These are phyloP conservation scores for Leiothrix lutea DNA, from an alignment of 2,113 vertebrate genomes.

Conservation along the genomic window DNA sequence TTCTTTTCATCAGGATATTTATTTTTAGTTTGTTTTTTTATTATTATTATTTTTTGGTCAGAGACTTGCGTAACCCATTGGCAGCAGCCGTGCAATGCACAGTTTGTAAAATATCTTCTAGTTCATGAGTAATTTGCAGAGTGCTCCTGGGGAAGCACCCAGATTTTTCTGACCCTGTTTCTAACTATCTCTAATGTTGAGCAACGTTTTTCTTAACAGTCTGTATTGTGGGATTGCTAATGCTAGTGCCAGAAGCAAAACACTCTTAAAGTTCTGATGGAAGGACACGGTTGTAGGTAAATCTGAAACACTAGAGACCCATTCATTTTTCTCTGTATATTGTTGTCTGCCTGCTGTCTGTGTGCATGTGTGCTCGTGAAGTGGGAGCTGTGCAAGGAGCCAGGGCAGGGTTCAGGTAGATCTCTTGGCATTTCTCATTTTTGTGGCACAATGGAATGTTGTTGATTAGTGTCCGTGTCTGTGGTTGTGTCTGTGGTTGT, in stretches of 20 bases:
- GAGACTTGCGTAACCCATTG: background rate
- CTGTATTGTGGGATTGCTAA: conserved; percentile 70
- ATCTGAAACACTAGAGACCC: conserved; percentile 66
- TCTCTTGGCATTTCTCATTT: conserved; percentile 39
- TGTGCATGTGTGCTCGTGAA: conserved; percentile 66
- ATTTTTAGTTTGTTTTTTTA: background rate
- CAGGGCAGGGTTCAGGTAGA: background rate
- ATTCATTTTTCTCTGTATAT: conserved; percentile 50
- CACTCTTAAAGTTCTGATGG: conserved; percentile 70
- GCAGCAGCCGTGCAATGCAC: background rate
- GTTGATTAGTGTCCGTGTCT: conserved; percentile 61
- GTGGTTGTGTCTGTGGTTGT: conserved; percentile 55
- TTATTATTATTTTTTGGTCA: background rate
- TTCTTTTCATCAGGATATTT: background rate
- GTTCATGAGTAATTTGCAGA: conserved; percentile 7
- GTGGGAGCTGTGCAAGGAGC: conserved; percentile 27
- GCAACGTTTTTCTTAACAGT: conserved; percentile 73
- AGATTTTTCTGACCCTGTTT: conserved; percentile 37
- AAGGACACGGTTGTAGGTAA: conserved; percentile 71
- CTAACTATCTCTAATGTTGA: conserved; percentile 66
- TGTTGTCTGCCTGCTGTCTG: conserved; percentile 67
- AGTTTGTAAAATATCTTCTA: background rate
- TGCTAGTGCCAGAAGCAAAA: conserved; percentile 69
- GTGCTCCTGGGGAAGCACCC: conserved; percentile 42
- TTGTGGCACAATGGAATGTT: conserved; percentile 60